Conservation (phyloP, 1,140 invertebrate genomes). For the Drosophila gunungcola region DNA sequence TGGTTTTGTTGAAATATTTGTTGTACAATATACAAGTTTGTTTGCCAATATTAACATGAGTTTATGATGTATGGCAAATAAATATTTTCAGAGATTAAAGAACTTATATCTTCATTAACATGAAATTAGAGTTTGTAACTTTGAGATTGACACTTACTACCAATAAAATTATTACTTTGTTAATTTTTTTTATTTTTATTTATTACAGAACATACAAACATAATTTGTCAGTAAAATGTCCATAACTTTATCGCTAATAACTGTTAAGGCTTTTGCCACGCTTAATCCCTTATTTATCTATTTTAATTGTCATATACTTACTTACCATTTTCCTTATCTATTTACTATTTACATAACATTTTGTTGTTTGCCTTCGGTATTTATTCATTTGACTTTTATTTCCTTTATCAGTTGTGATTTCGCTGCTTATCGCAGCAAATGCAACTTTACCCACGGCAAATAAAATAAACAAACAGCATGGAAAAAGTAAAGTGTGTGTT, state of each 20-base stretch:
- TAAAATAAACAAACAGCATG: constrained; percentile 15
- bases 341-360: constrained; percentile 43
- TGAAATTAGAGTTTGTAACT: too few species aligned
- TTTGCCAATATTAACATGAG: background rate
- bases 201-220: too few species aligned
- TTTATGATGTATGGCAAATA: background rate
- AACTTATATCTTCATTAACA: too few species aligned
- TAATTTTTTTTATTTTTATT: too few species aligned
- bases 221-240: too few species aligned
- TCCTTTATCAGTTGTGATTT: constrained; percentile 70
- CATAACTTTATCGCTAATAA: too few species aligned
- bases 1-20: background rate
- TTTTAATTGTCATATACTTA: constrained; percentile 18
- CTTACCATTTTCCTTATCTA: constrained; percentile 10
- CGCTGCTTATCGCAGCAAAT: constrained; percentile 66
- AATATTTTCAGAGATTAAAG: background rate
- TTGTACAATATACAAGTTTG: background rate
- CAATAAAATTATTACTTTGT: too few species aligned
- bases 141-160: too few species aligned
- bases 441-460: constrained; percentile 56
- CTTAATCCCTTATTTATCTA: background rate
- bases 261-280: too few species aligned
- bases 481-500: constrained; percentile 7
- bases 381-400: constrained; percentile 24
- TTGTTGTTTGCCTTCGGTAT: constrained; percentile 33